A percentile compares a stretch with the other conserved stretches of the same genome.
Evolutionary conservation across 2,113 vertebrate species (phyloP).

Genomic region (Chlorodrepanis virens): DNA sequence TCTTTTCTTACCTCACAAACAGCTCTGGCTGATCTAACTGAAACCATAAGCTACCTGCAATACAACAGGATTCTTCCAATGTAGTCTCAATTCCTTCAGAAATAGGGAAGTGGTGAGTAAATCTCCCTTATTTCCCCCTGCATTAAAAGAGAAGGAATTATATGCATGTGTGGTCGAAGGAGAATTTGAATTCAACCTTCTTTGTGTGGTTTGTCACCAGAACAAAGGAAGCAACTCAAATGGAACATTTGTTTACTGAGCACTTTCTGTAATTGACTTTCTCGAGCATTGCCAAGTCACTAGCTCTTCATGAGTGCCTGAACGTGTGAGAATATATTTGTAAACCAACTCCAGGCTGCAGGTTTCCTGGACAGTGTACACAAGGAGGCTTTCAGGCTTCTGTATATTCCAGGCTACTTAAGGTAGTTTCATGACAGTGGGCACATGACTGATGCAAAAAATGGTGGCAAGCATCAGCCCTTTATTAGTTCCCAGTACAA

Average conservation of each 20-base stretch:
- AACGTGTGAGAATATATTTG: not conserved
- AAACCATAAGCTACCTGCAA: not conserved
- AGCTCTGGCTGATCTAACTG: not conserved
- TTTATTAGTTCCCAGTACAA: not conserved
- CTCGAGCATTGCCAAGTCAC: not conserved
- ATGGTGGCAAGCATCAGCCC: not conserved
- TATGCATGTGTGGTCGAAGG: not conserved
- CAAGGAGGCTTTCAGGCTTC: not conserved
- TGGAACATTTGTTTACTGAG: conserved; percentile 1
- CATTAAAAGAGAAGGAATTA: not conserved
- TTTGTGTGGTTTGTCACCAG: not conserved
- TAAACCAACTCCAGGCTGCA: not conserved
- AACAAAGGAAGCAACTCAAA: not conserved
- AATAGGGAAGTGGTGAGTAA: not conserved
- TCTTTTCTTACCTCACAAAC: not conserved
- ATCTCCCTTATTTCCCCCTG: not conserved
- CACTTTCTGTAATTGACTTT: not conserved
- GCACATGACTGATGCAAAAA: not conserved
- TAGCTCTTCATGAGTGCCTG: not conserved
- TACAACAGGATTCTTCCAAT: not conserved
- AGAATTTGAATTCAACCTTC: not conserved
- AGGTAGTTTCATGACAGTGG: not conserved
- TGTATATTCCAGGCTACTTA: not conserved
- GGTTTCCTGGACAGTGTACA: not conserved
- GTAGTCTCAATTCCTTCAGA: not conserved